A percentile compares a stretch with the other conserved stretches of the same genome.
phyloP scores from a whole-genome alignment of 2,113 vertebrate species.

The Perognathus longimembris region DNA sequence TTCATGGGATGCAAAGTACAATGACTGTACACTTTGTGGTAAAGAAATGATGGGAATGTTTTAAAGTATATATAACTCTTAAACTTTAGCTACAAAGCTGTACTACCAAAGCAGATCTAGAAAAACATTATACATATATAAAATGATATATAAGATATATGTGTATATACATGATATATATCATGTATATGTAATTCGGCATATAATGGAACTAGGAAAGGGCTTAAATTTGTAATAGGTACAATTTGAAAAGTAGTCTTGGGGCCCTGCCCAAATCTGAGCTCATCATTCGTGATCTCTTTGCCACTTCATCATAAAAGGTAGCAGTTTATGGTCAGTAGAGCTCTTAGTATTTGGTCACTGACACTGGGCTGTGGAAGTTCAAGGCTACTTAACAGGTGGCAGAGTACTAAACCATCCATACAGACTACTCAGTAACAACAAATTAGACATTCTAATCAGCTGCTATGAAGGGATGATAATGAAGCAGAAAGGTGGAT shows the following conservation, averaged over 20 bases:
- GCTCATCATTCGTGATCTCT: not conserved
- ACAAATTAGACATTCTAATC: not conserved
- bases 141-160: no score
- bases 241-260: not conserved
- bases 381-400: no score
- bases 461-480: rapidly evolving
- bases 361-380: not conserved
- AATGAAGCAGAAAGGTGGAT: not conserved
- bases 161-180: no score
- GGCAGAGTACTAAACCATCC: not conserved
- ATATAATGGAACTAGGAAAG: not conserved
- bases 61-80: not conserved
- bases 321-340: rapidly evolving
- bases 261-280: not conserved
- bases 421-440: not conserved
- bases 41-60: not conserved
- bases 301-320: not conserved
- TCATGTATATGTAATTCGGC: not conserved
- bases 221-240: not conserved
- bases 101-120: not conserved
- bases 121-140: no score
- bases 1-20: not conserved
- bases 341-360: not conserved
- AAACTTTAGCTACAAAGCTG: not conserved
- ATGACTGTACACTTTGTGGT: not conserved